These are phyloP conservation scores for Sebastes cheni DNA, from an alignment of 2,797 vertebrate genomes.

Conservation along the genomic window DNA sequence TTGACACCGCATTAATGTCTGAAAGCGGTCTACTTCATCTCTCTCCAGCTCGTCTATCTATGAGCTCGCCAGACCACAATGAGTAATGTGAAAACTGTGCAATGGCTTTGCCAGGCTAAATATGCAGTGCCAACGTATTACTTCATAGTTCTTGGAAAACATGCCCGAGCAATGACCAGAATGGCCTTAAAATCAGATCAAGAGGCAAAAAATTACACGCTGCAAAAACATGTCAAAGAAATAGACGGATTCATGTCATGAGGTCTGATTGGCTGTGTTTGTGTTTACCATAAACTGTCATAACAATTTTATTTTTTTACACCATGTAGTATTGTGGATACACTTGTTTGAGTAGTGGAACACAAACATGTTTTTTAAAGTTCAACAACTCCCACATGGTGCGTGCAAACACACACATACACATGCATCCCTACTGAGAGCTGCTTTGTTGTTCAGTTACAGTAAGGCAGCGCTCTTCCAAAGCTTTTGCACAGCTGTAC, in stretches of 20 bases:
- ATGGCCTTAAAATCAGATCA: conserved; percentile 9
- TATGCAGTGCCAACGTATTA: conserved; percentile 27
- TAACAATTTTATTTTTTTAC: not conserved
- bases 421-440: conserved; percentile 30
- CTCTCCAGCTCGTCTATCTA: not conserved
- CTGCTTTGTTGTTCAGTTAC: conserved; percentile 65
- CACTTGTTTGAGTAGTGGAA: conserved; percentile 11
- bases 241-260: not conserved
- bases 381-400: conserved; percentile 49
- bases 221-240: not conserved
- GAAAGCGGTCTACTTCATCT: not conserved
- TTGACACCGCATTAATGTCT: not conserved
- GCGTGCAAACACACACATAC: not conserved
- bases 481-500: conserved; percentile 72
- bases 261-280: not conserved
- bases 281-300: not conserved
- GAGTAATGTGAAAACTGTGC: conserved; percentile 40
- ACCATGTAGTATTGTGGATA: not conserved
- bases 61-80: conserved; percentile 28
- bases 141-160: conserved; percentile 33
- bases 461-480: conserved; percentile 37
- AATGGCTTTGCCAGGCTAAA: conserved; percentile 26
- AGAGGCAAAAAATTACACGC: not conserved
- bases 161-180: not conserved
- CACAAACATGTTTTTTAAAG: conserved; percentile 27